A percentile compares a stretch with the other conserved stretches of the same genome.
These are phyloP conservation scores for Scaptomyza parva DNA, from an alignment of 2,888 invertebrate species.

Conservation along the genomic window DNA sequence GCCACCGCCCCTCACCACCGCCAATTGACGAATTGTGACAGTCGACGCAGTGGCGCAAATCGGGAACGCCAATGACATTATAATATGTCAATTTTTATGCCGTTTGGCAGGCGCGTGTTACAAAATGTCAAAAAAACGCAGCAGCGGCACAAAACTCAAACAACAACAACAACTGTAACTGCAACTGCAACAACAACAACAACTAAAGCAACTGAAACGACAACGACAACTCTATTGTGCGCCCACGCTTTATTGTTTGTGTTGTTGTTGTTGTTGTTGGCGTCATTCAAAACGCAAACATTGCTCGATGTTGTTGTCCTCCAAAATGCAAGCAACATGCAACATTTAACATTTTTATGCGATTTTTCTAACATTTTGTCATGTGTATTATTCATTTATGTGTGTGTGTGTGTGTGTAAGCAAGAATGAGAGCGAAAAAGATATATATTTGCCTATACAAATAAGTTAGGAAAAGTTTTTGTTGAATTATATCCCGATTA, in stretches of 20 bases:
- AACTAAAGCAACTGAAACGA: no score
- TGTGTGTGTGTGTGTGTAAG: not conserved
- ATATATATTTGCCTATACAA: no score
- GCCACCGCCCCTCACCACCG: slow-evolving; percentile 35
- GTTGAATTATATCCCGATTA: no score
- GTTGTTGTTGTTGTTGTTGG: slow-evolving; percentile 41
- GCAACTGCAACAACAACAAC: slow-evolving; percentile 37
- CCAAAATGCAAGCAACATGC: slow-evolving; percentile 57
- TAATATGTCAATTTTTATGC: slow-evolving; percentile 82
- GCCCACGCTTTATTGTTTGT: slow-evolving; percentile 69
- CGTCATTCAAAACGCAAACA: slow-evolving; percentile 46
- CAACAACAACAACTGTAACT: slow-evolving; percentile 40
- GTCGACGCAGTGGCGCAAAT: slow-evolving; percentile 76
- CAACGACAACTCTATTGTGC: slow-evolving; percentile 75
- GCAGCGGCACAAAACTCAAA: slow-evolving; percentile 61
- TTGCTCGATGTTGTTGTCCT: slow-evolving; percentile 42
- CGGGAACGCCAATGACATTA: slow-evolving; percentile 79
- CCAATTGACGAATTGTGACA: slow-evolving; percentile 61
- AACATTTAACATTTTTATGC: slow-evolving; percentile 64
- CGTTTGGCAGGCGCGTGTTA: slow-evolving; percentile 78
- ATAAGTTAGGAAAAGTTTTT: no score
- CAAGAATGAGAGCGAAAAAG: not conserved
- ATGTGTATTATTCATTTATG: slow-evolving; percentile 27
- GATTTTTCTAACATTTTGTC: slow-evolving; percentile 57
- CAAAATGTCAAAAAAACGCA: slow-evolving; percentile 77